Percentiles rank a stretch among this genome's conserved stretches.
Evolutionary conservation across 2,797 vertebrate species (phyloP).

Genomic region (Triplophysa bombifrons): DNA sequence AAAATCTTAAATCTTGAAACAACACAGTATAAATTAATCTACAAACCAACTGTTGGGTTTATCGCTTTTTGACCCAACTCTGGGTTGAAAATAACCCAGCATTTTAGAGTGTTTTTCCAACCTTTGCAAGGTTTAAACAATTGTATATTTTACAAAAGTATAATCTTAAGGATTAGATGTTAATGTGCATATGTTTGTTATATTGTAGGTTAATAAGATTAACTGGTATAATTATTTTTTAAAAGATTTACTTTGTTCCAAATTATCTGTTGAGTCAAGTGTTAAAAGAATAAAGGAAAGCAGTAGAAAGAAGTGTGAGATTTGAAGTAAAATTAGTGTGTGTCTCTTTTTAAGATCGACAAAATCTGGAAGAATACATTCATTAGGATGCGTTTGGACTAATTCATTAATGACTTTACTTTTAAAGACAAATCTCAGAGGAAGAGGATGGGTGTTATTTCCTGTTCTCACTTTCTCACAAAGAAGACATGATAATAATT

Average conservation of each 20-base stretch:
- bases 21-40: too few species aligned
- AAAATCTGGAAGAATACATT: background rate
- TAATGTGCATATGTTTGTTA: too few species aligned
- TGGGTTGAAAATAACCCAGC: too few species aligned
- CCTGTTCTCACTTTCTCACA: background rate
- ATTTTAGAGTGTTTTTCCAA: too few species aligned
- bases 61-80: too few species aligned
- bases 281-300: background rate
- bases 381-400: background rate
- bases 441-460: background rate
- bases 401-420: background rate
- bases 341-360: background rate
- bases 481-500: background rate
- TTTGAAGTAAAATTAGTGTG: background rate
- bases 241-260: background rate
- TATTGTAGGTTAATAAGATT: too few species aligned
- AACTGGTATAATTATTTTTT: background rate
- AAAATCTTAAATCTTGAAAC: too few species aligned
- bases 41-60: too few species aligned
- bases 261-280: background rate
- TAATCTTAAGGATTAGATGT: too few species aligned
- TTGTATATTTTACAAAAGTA: too few species aligned
- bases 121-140: too few species aligned
- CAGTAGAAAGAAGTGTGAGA: background rate
- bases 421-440: background rate